These are phyloP conservation scores for Pseudococcus viburni DNA, from an alignment of 2,888 invertebrate genomes.

Conservation along the genomic window DNA sequence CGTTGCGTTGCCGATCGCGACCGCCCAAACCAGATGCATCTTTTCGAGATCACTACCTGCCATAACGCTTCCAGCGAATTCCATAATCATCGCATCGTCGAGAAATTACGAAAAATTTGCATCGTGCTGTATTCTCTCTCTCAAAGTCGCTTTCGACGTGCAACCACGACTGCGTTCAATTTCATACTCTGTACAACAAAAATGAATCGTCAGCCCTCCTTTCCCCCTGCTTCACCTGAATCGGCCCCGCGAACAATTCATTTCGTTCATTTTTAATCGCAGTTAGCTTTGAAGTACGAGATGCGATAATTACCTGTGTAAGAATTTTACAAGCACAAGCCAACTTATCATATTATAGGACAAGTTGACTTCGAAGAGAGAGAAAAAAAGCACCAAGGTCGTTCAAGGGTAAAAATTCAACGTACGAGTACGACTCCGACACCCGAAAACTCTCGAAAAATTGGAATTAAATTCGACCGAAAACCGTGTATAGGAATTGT, in stretches of 20 bases:
- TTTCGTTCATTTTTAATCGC: neutral
- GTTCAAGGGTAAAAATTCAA: conserved; percentile 5
- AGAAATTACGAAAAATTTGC: neutral
- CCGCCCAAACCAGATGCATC: neutral
- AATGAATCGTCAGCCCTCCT: too few species aligned
- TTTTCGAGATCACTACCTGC: neutral
- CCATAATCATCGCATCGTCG: neutral
- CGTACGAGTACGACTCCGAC: neutral
- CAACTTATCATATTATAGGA: neutral
- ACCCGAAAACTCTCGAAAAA: neutral
- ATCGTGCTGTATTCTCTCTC: neutral
- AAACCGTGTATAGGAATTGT: neutral
- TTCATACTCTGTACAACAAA: too few species aligned
- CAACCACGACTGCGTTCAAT: too few species aligned
- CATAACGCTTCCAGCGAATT: neutral
- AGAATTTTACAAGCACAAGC: neutral
- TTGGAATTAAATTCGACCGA: neutral
- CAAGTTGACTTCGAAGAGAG: neutral
- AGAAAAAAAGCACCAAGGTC: conserved; percentile 15
- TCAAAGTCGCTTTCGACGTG: too few species aligned
- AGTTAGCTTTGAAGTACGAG: too few species aligned
- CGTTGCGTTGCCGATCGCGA: neutral
- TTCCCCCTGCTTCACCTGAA: too few species aligned
- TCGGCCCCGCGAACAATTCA: neutral
- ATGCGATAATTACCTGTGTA: too few species aligned